Conservation (phyloP, 2,113 vertebrate genomes). For the Pseudopipra pipra region DNA sequence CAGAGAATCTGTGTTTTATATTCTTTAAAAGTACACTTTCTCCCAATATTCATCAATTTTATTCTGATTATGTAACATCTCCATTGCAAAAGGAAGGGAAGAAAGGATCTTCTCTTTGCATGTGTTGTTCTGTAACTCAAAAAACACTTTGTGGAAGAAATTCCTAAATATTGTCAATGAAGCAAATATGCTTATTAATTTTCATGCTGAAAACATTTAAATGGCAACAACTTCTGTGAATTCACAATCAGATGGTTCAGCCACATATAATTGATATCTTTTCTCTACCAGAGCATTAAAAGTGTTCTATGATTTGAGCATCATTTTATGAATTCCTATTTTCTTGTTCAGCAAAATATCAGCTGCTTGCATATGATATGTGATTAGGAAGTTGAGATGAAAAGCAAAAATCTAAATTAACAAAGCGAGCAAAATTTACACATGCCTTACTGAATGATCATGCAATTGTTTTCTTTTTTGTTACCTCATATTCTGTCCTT, state of each 20-base stretch:
- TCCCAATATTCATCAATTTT: background rate
- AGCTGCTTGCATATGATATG: background rate
- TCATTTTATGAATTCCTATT: background rate
- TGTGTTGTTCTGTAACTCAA: background rate
- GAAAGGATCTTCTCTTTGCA: background rate
- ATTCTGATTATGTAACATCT: background rate
- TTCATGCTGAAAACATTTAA: background rate
- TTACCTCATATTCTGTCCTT: background rate
- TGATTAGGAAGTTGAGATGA: background rate
- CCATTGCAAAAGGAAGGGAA: background rate
- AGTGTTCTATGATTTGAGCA: background rate
- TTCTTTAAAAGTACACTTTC: background rate
- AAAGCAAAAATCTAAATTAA: background rate
- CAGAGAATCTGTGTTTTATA: background rate
- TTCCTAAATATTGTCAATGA: background rate
- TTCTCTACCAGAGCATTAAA: background rate
- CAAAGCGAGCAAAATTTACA: background rate
- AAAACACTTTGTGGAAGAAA: background rate
- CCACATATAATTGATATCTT: background rate
- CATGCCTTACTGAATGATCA: fast-evolving
- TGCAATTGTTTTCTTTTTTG: background rate
- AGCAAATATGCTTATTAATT: background rate
- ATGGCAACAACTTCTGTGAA: background rate
- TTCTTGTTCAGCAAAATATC: background rate
- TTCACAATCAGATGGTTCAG: background rate